Evolutionary conservation across 2,888 invertebrate genomes (phyloP).

Genomic region (Eledone cirrhosa): DNA sequence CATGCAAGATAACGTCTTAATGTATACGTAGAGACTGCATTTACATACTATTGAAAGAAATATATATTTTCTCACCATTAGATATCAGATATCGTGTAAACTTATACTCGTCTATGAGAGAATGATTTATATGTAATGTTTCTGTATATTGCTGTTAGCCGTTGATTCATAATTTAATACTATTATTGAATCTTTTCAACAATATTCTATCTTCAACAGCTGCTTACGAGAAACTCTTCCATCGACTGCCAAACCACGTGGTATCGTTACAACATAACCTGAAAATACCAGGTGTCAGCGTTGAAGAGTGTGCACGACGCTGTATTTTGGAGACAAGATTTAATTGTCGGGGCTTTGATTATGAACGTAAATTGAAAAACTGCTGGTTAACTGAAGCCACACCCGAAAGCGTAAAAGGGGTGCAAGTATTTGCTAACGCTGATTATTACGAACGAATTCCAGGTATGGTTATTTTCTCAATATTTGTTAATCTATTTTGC

Average conservation of each 20-base stretch:
- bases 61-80: too few species aligned
- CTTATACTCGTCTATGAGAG: too few species aligned
- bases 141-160: too few species aligned
- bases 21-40: too few species aligned
- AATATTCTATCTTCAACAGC: conserved; percentile 43
- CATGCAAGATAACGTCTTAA: too few species aligned
- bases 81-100: too few species aligned
- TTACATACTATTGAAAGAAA: too few species aligned
- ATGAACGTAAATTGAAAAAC: conserved; percentile 46
- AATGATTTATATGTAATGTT: too few species aligned
- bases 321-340: conserved; percentile 60
- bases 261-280: conserved; percentile 55
- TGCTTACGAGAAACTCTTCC: conserved; percentile 56
- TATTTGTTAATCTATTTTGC: not conserved
- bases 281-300: conserved; percentile 51
- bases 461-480: conserved; percentile 42
- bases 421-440: conserved; percentile 46
- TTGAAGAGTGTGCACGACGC: conserved; percentile 61
- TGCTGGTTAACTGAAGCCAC: conserved; percentile 59
- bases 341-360: conserved; percentile 59
- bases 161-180: too few species aligned
- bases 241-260: conserved; percentile 59
- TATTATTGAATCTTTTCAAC: too few species aligned
- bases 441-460: conserved; percentile 58
- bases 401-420: conserved; percentile 43